Base-by-base conservation (phyloP, 2,888 invertebrate species). In the Malacosoma neustria region DNA sequence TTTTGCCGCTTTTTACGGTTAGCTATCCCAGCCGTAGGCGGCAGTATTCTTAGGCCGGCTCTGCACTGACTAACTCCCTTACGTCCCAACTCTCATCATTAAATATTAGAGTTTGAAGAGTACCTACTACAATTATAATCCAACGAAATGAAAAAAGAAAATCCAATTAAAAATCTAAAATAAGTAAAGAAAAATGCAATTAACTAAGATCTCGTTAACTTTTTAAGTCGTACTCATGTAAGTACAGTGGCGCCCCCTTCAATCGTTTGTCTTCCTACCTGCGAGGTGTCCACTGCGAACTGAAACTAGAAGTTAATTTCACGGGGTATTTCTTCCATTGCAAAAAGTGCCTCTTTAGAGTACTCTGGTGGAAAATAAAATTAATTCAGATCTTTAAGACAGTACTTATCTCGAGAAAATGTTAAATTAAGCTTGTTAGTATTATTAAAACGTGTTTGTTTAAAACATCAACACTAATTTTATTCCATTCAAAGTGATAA, bases 241-340 rank as follows among this genome's bases (percentile, higher is more conserved):
- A 64, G 44, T 49, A 43, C 48, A 44, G 36, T 61, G 56, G 48
- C 57, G 57, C 50, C 51, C 58, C 59, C 51, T 43, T 49, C 42
- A 45, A 63, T 69, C 68, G 67, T 80, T 76, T 74, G 59, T 80
- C 77, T 77, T 65, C 52, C 57, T 59, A 75, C 74, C 79, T 77
- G 77, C 66, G 61, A 71, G 66, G 70, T 80, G 79, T 81, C 80
- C 77, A 69, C 67, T 57, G 66, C 50, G 68, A 61, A 72, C 69
- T 61, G 65, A 67, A 71, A 69, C 72, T 71, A 61, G 65, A 66
- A 79, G 79, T 72, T 79, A 81, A 81, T 81, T 81, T 82, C 81
- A 80, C 81, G 77, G 77, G 64, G 66, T 75, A 75, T 80, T 82
- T 81, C 79, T 71, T 59, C 57, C 52, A 61, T 54, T 68, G 61